A percentile compares a stretch with the other conserved stretches of the same genome.
phyloP scores from a whole-genome alignment of 2,797 vertebrate genomes.

The Pogoniulus pusillus region DNA sequence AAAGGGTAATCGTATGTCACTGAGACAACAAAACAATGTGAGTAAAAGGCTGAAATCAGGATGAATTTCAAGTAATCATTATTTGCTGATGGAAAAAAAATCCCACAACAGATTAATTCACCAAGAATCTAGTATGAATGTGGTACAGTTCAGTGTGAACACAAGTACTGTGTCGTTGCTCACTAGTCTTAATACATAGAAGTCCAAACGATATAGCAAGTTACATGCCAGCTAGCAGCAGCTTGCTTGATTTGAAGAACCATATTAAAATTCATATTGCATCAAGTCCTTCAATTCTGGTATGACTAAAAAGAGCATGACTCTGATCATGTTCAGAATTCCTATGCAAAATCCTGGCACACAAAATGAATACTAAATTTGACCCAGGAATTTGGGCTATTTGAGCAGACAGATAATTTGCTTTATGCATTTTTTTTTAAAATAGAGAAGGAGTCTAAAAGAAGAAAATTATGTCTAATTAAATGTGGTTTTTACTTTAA shows the following conservation, averaged over 20 bases:
- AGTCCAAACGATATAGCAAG: background rate
- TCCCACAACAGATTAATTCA: conserved; percentile 19
- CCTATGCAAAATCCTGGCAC: background rate
- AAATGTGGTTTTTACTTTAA: background rate
- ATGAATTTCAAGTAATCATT: conserved; percentile 28
- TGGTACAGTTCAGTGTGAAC: background rate
- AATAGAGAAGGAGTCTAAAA: background rate
- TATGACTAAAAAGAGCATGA: background rate
- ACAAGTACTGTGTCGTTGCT: background rate
- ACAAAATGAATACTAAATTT: background rate
- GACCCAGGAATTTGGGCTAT: background rate
- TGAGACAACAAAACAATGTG: conserved; percentile 45
- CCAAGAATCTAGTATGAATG: background rate
- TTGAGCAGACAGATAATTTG: background rate
- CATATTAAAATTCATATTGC: conserved; percentile 24
- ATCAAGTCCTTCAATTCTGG: background rate
- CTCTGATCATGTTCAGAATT: background rate
- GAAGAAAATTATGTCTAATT: background rate
- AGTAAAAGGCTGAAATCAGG: conserved; percentile 31
- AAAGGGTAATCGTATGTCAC: conserved; percentile 58
- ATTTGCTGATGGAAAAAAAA: conserved; percentile 15
- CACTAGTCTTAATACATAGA: background rate
- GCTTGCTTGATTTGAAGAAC: background rate
- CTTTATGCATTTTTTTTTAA: background rate
- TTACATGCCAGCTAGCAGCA: background rate